These are phyloP conservation scores for Bombus huntii DNA, from an alignment of 1,140 invertebrate genomes.

Conservation along the genomic window DNA sequence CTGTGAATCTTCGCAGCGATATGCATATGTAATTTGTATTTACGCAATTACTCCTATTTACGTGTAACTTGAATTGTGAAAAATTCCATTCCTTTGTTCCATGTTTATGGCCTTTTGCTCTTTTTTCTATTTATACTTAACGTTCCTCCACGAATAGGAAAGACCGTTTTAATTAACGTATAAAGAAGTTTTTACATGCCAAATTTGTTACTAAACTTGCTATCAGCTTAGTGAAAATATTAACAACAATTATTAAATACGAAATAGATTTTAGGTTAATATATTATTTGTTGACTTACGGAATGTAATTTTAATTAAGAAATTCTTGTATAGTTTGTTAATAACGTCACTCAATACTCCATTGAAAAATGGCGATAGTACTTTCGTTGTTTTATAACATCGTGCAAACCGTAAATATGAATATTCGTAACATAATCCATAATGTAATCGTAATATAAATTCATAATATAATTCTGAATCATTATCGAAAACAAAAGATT, in stretches of 20 bases:
- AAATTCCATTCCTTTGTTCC: constrained; percentile 7
- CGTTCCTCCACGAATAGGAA: not conserved
- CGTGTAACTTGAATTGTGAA: not conserved
- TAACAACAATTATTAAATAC: too few relatives aligned
- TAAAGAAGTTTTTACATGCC: not conserved
- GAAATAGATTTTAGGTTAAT: not conserved
- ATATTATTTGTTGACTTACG: not conserved
- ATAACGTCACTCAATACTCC: too few relatives aligned
- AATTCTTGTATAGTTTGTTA: not conserved
- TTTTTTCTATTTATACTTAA: not conserved
- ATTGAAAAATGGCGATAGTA: not conserved
- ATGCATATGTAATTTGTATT: not conserved
- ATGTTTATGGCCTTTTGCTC: not conserved
- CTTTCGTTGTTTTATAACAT: not conserved
- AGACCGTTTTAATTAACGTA: not conserved
- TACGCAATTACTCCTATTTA: not conserved
- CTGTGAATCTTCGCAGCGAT: not conserved
- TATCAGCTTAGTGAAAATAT: not conserved
- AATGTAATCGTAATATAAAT: too few relatives aligned
- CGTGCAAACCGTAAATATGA: too few relatives aligned
- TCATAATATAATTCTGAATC: not conserved
- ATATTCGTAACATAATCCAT: too few relatives aligned
- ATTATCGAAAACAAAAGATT: not conserved
- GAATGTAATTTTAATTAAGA: not conserved
- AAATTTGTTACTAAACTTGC: too few relatives aligned